Evolutionary conservation across 1,140 invertebrate genomes (phyloP).

Genomic region (Andricus grossulariae): DNA sequence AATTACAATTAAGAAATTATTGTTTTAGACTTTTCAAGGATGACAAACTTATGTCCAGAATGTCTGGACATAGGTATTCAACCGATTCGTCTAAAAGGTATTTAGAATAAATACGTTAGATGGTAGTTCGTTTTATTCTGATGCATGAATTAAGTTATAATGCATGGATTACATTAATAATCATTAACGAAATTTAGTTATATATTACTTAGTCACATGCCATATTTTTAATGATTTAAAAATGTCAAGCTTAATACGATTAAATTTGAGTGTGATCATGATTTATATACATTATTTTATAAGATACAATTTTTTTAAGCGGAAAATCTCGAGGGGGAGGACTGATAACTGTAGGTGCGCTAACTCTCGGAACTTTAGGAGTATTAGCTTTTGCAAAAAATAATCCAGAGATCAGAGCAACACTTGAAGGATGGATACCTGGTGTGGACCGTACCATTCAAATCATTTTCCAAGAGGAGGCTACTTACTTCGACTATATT

Average conservation of each 20-base stretch:
- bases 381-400: slow-evolving; percentile 80
- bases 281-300: too few relatives aligned
- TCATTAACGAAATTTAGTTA: too few relatives aligned
- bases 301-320: slow-evolving; percentile 40
- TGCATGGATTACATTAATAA: background rate
- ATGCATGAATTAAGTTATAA: slow-evolving; percentile 2
- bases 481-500: slow-evolving; percentile 73
- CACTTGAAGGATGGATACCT: slow-evolving; percentile 81
- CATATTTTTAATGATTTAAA: background rate
- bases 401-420: slow-evolving; percentile 81
- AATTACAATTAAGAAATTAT: background rate
- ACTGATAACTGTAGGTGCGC: slow-evolving; percentile 74
- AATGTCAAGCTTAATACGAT: too few relatives aligned
- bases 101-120: slow-evolving; percentile 31
- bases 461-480: slow-evolving; percentile 82
- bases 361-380: slow-evolving; percentile 74
- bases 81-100: slow-evolving; percentile 60
- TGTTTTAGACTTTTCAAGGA: slow-evolving; percentile 63
- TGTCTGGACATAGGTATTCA: slow-evolving; percentile 65
- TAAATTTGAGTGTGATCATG: too few relatives aligned
- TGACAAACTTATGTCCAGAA: slow-evolving; percentile 59
- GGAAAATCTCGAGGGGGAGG: slow-evolving; percentile 56
- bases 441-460: slow-evolving; percentile 81
- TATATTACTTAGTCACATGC: too few relatives aligned
- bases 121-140: slow-evolving; percentile 27